Base-by-base conservation (phyloP, 2,888 invertebrate species). In the Amphimallon solstitiale region DNA sequence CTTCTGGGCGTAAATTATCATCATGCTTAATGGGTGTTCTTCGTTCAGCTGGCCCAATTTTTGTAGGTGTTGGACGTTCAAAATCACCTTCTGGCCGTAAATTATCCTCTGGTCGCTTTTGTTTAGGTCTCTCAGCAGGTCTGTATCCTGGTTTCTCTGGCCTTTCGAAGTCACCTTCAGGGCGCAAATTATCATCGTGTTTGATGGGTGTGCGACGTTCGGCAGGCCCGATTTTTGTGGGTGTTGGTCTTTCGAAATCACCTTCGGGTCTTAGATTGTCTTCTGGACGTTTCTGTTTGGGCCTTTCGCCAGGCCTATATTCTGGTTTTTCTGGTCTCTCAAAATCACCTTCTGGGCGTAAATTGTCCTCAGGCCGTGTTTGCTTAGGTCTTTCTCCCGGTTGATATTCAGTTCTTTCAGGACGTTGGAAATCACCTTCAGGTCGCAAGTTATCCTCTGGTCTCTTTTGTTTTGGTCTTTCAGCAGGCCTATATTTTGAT, bases 71-170 rank as follows among this genome's bases (percentile, higher is more conserved):
- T 0, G 82, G 85, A 1, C 79, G 69, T 63, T 85, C 84, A 68
- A 78, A 77, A 4, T 88, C 85, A 60, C 83, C 90, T 78, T 87
- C 86, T 73, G 86, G 85, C 63, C 76, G 81, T 0, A 89, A 78
- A 72, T 89, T 89, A 73, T 86, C 85, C 15, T 76, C 77, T 40
- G 81, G 84, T 70, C 77, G 80, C 15, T 79, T 81, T 66, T 88
- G 86, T 75, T 84, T 86, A 56, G 89, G 86, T 70, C 89, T 83
- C 79, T 91, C 90, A 4, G 85, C 84, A 69, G 87, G 86, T 17
- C 79, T 80, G 10, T 81, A 73, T 34, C 82, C 76, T 1, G 80
- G 78, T 54, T 82, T 83, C 64, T 77, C 75, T 0, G 84, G 83
- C 10, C 79, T 70, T 66, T 83, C 82, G 71, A 89, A 88, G 56